Evolutionary conservation across 53 echinoderm and acorn worm genomes (phyloP).

Genomic region (Echinometra lucunter): DNA sequence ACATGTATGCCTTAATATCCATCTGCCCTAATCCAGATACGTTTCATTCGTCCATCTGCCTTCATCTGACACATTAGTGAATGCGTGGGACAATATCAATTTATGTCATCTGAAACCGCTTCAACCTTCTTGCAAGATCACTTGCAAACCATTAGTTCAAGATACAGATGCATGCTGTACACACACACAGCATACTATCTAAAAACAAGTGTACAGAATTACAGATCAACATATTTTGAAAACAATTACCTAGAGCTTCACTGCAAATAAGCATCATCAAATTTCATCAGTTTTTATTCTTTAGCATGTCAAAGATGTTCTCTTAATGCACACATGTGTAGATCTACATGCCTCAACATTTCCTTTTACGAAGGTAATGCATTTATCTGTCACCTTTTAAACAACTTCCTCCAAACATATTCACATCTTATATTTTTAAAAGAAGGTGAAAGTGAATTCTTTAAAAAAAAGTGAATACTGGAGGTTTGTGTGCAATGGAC

Average conservation of each 20-base stretch:
- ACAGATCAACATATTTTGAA: too few species aligned
- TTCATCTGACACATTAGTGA: slow-evolving; percentile 14
- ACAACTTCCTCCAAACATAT: too few species aligned
- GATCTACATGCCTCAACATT: too few species aligned
- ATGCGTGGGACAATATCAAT: background rate
- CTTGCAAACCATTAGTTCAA: background rate
- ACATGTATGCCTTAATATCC: background rate
- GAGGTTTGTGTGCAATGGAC: background rate
- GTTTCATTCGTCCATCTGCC: background rate
- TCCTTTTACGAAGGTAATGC: too few species aligned
- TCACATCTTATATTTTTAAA: too few species aligned
- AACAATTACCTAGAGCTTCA: too few species aligned
- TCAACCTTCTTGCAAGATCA: background rate
- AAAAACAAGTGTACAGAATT: background rate
- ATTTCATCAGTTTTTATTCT: too few species aligned
- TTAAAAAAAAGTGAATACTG: too few species aligned
- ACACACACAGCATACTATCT: background rate
- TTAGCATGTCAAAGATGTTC: too few species aligned
- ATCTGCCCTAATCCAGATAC: slow-evolving; percentile 17
- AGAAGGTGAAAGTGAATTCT: background rate
- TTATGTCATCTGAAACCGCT: background rate
- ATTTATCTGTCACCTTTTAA: too few species aligned
- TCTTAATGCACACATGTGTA: too few species aligned
- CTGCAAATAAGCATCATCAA: too few species aligned
- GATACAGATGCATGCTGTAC: background rate